phyloP scores from a whole-genome alignment of 1,140 invertebrate species.

The Cydia pomonella region DNA sequence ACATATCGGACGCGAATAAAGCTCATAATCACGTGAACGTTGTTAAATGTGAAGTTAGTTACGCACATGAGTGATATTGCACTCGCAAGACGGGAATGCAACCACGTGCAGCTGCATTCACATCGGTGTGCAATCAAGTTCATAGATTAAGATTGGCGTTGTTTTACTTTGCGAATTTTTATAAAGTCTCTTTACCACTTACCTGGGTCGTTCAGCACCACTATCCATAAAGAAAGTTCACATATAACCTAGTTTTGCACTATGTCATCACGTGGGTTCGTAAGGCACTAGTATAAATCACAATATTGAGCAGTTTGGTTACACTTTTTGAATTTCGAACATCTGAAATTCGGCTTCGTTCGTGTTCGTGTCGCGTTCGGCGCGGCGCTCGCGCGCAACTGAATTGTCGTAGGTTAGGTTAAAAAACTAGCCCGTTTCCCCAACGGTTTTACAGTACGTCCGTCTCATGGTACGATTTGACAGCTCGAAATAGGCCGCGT shows the following conservation, averaged over 20 bases:
- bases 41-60: constrained; percentile 46
- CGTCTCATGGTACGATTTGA: constrained; percentile 46
- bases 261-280: constrained; percentile 66
- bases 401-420: constrained; percentile 76
- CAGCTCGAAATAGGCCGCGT: constrained; percentile 57
- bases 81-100: constrained; percentile 67
- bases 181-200: constrained; percentile 43
- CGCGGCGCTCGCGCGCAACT: constrained; percentile 75
- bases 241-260: constrained; percentile 64
- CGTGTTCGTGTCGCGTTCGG: constrained; percentile 48
- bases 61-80: constrained; percentile 52
- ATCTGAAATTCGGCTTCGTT: constrained; percentile 43
- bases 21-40: constrained; percentile 46
- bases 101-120: constrained; percentile 57
- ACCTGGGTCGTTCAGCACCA: constrained; percentile 60
- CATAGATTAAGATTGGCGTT: constrained; percentile 78
- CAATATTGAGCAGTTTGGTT: constrained; percentile 69
- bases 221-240: constrained; percentile 53
- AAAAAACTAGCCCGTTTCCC: constrained; percentile 73
- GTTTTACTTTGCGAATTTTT: constrained; percentile 40
- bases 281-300: constrained; percentile 74
- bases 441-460: constrained; percentile 50
- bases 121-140: constrained; percentile 68
- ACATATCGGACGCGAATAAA: constrained; percentile 45
- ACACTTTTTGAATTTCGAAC: constrained; percentile 49